Percentiles rank a stretch among this genome's conserved stretches.
Evolutionary conservation across 1,140 invertebrate species (phyloP).

Genomic region (Ostrea denselamellosa): DNA sequence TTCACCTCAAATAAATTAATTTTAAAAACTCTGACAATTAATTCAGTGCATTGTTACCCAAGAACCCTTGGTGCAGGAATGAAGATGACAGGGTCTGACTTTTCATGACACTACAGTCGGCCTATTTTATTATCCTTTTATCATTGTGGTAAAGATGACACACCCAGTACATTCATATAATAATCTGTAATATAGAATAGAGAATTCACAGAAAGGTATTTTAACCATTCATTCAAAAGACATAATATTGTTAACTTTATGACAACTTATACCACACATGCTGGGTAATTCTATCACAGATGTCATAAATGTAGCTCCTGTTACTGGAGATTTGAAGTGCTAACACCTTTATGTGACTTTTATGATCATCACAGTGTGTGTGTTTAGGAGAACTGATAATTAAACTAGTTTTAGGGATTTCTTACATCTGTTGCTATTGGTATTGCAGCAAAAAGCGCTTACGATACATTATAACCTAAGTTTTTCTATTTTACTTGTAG

Average conservation of each 20-base stretch:
- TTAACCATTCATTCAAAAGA: not conserved
- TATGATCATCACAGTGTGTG: constrained; percentile 19
- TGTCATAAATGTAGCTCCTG: constrained; percentile 31
- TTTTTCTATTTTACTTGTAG: constrained; percentile 62
- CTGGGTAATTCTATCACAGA: constrained; percentile 2
- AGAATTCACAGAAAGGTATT: not conserved
- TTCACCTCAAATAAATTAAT: too few species aligned
- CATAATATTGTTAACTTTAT: not conserved
- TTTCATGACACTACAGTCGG: not conserved
- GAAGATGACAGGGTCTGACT: not conserved
- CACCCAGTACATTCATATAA: not conserved
- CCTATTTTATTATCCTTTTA: not conserved
- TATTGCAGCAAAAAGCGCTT: not conserved
- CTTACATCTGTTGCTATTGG: constrained; percentile 13
- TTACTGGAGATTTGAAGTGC: constrained; percentile 19
- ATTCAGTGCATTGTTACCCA: not conserved
- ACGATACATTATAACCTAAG: not conserved
- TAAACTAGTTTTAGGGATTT: not conserved
- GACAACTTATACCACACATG: not conserved
- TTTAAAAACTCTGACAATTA: too few species aligned
- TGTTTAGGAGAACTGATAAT: constrained; percentile 22
- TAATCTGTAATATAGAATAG: not conserved
- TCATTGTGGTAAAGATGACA: not conserved
- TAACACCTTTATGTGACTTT: constrained; percentile 29
- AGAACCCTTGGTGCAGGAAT: not conserved